Base-by-base conservation (phyloP, 1,140 invertebrate genomes). In the Caenorhabditis elegans region DNA sequence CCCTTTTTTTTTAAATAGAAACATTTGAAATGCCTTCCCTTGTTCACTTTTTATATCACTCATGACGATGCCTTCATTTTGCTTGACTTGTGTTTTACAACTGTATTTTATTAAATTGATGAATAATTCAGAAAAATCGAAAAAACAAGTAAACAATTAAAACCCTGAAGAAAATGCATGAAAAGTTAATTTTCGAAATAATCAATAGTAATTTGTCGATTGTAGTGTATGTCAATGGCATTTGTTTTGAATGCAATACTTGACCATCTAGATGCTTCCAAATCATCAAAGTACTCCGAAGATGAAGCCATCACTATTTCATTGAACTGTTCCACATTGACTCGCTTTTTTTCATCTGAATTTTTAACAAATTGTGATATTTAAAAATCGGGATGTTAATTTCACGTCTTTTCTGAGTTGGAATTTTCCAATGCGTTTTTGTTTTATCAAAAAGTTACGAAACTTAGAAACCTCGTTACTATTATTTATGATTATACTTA, bases 31-130 rank as follows among this genome's bases (percentile, higher is more conserved):
- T 24, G 13, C 19, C 3, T n/a, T n/a, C 17, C n/a, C 13, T 60
- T 34, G 28, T 34, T 60, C 53, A 31, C 24, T 60, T 60, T 43
- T 39, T 70, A 31, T 39, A 60, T 43, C 60, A 24, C n/a, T 70
- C 60, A 70, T 70, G 60, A 70, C 60, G 60, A 70, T 70, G 60
- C 60, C 34, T 70, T 70, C 1, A 5, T 34, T 70, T 43, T 22
- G 34, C 31, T 43, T 70, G 34, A 43, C 34, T 34, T 70, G 60
- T 43, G 5, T 34, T 70, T 39, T 70, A 19, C 15, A 34, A 13
- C 39, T 24, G 39, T 43, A 43, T 15, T 43, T 43, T 43, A 43
- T n/a, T n/a, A 43, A 43, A 43, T 43, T 43, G 39, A 15, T 22
- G 5, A 70, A 43, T 70, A 31, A 70, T 17, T 24, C 24, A 26